Base-by-base conservation (phyloP, 2,888 invertebrate genomes). In the Drosophila mimetica region DNA sequence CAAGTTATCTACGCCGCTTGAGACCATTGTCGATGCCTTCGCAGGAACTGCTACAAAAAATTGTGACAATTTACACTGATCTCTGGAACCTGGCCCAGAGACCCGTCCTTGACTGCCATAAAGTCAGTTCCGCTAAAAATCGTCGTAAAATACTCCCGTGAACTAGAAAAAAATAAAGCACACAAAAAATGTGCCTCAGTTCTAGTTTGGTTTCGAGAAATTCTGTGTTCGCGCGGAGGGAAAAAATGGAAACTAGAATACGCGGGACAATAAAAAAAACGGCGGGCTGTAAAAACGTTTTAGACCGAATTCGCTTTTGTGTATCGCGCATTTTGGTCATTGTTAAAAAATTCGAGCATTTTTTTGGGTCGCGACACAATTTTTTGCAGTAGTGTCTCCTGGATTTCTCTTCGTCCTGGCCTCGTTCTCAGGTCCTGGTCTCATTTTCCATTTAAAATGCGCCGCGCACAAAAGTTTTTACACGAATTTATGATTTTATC, bases 1-100 rank as follows among this genome's bases (percentile, higher is more conserved):
- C 86, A 87, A 86, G 88, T 90, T 90, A 90, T 89, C 79, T 88
- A 74, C 90, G 82, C 90, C 74, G 86, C 84, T 76, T 83, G 90
- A 87, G 72, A 71, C 48, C 44, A 61, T 72, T 39, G 64, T 75
- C 52, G 51, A 25, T 25, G 36, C 18, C 13, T 83, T 88, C 75
- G 61, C 32, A 18, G 76, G 69, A 82, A 42, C 25, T 41, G 34
- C 25, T 53, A 52, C 51, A 63, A 54, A 63, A 72, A 73, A 72
- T 74, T 84, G 77, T 59, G 75, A 80, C 77, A 76, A 53, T 75
- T 84, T 77, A 30, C 42, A 70, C 64, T 51, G 59, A 65, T 59
- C 42, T 34, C 39, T 51, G 48, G 46, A 60, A 58, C 66, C 22
- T 36, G 50, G 30, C 1, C 46, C 30, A 46, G 13, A 51, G 53